Conservation (phyloP, 2,888 invertebrate species). For the Drepana falcataria region DNA sequence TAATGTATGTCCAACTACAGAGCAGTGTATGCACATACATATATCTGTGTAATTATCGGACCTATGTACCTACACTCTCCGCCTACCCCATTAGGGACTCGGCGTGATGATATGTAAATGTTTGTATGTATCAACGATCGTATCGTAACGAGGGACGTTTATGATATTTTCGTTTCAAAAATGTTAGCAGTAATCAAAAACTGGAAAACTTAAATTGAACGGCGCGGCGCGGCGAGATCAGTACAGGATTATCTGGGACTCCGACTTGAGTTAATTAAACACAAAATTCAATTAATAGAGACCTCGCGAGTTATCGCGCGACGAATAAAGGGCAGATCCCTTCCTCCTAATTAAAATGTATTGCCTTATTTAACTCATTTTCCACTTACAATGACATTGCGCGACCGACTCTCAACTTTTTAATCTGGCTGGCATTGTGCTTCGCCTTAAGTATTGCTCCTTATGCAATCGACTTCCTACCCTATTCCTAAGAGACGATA, state of each 20-base stretch:
- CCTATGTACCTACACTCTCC: no score
- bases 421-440: constrained; percentile 67
- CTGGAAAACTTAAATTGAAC: constrained; percentile 50
- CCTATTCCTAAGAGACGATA: constrained; percentile 5
- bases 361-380: constrained; percentile 79
- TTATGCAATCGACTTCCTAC: constrained; percentile 16
- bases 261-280: constrained; percentile 74
- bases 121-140: no score
- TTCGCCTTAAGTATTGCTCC: constrained; percentile 44
- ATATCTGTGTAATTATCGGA: no score
- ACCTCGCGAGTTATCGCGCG: constrained; percentile 71
- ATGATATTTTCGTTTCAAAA: constrained; percentile 25
- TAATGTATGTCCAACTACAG: no score
- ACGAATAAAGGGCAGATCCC: constrained; percentile 73
- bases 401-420: constrained; percentile 75
- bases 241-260: constrained; percentile 59
- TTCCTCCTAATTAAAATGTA: constrained; percentile 78
- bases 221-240: constrained; percentile 48
- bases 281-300: constrained; percentile 78
- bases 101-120: no score
- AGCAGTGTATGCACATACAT: no score
- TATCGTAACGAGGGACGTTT: no score
- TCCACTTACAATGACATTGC: constrained; percentile 76
- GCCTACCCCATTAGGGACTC: no score
- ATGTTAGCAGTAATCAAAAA: constrained; percentile 42